Evolutionary conservation across 2,113 vertebrate genomes (phyloP), one percentile per base, ranked within the genome.

Genomic region (Odontesthes bonariensis): DNA sequence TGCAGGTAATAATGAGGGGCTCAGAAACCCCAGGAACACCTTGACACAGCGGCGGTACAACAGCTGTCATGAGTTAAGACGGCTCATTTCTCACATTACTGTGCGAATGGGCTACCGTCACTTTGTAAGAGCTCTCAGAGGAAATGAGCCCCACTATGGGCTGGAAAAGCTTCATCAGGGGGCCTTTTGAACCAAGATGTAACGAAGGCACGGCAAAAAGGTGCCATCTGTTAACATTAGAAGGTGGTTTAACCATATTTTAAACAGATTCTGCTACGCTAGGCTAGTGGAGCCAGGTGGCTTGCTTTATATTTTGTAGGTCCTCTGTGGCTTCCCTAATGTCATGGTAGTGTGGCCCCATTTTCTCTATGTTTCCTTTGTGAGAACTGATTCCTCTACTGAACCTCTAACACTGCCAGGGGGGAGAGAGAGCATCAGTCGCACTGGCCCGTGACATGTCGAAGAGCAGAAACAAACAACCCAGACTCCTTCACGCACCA

Each of bases 331-430:
- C 4, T 49, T 57, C 63, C 64, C 63, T 49, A 57, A n/a, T 38
- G 71, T 70, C 59, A 73, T 60, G 69, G 77, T 73, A 81, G 73
- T 31, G 3, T 55, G 77, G 78, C 42, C 79, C 69, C 75, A 33
- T 63, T 88, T 82, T 83, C 67, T 78, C 42, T 6, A 1, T 38
- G 51, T 35, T 72, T 82, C 56, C 77, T 82, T 67, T 17, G 60
- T 59, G 80, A 81, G 70, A 82, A 71, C 70, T 62, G 68, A 82
- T 77, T 55, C 60, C 65, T 71, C 54, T 49, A 69, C 72, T 51
- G 14, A 72, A 79, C 66, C 42, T 75, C 66, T 87, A 58, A 56
- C 55, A 14, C 47, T 66, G 77, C 68, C 69, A 51, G 73, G 5
- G 62, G 74, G 59, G 10, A 54, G 60, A 53, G 32, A 27, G 67